Conservation (phyloP, 2,888 invertebrate species). For the Entomobrya multifasciata region DNA sequence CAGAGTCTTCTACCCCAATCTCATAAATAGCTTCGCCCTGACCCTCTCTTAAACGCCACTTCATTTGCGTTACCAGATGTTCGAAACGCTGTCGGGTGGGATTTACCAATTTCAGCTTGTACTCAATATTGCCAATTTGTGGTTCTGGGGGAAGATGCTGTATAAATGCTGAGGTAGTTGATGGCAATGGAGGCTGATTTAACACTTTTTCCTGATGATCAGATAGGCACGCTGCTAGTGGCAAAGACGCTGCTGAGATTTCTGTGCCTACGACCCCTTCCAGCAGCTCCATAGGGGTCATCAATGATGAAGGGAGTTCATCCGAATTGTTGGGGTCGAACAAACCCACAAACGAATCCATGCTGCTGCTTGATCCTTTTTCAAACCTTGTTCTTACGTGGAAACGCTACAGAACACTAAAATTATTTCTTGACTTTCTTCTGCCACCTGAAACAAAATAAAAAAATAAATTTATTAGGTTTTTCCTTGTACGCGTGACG, state of each 20-base stretch:
- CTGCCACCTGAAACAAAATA: not conserved
- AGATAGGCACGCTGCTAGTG: constrained; percentile 8
- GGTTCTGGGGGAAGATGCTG: constrained; percentile 91
- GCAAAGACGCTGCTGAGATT: constrained; percentile 73
- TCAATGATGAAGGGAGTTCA: constrained; percentile 78
- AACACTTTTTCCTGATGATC: not conserved
- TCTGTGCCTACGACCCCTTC: constrained; percentile 81
- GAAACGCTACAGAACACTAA: not conserved
- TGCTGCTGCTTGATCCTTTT: constrained; percentile 80
- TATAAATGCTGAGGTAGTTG: constrained; percentile 34
- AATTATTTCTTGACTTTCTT: not conserved
- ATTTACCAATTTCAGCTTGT: constrained; percentile 96
- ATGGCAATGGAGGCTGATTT: not conserved
- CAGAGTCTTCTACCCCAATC: constrained; percentile 96
- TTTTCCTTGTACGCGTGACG: not conserved
- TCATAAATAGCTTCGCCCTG: constrained; percentile 99
- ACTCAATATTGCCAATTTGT: constrained; percentile 96
- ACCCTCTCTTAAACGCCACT: constrained; percentile 98
- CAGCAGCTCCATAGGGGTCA: constrained; percentile 41
- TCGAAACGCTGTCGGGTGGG: constrained; percentile 95
- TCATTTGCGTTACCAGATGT: constrained; percentile 98
- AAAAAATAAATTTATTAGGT: not conserved
- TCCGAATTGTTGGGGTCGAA: constrained; percentile 87
- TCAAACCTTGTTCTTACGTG: no score
- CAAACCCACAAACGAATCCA: constrained; percentile 92